phyloP scores from a whole-genome alignment of 2,888 invertebrate genomes.

The Colletes collaris region DNA sequence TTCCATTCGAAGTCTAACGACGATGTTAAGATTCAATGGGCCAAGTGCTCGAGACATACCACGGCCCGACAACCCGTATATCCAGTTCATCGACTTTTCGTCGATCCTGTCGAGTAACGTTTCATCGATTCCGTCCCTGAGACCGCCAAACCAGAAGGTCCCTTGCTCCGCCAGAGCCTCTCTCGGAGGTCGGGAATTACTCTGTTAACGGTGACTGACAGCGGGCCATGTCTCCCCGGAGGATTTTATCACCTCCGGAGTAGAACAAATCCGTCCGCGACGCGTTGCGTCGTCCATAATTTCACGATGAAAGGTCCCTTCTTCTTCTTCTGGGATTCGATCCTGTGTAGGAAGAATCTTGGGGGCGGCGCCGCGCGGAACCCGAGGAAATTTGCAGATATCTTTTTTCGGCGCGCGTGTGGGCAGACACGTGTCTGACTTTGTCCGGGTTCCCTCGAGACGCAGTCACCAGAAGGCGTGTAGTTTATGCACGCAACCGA shows the following conservation, averaged over 20 bases:
- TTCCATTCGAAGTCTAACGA: slow-evolving; percentile 35
- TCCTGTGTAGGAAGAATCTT: slow-evolving; percentile 34
- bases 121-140: slow-evolving; percentile 48
- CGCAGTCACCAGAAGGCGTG: slow-evolving; percentile 14
- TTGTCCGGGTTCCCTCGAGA: slow-evolving; percentile 23
- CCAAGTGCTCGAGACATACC: slow-evolving; percentile 40
- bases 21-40: slow-evolving; percentile 59
- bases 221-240: slow-evolving; percentile 35
- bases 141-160: slow-evolving; percentile 33
- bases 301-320: slow-evolving; percentile 17
- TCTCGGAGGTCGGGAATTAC: slow-evolving; percentile 17
- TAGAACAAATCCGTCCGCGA: slow-evolving; percentile 36
- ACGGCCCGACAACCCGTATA: slow-evolving; percentile 18
- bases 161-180: not conserved
- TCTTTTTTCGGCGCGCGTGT: slow-evolving; percentile 59
- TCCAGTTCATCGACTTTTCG: slow-evolving; percentile 51
- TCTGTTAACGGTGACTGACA: slow-evolving; percentile 19
- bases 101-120: slow-evolving; percentile 22
- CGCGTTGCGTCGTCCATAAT: slow-evolving; percentile 20
- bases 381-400: slow-evolving; percentile 52
- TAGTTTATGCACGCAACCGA: slow-evolving; percentile 33
- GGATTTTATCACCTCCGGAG: slow-evolving; percentile 23
- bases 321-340: not conserved
- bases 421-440: slow-evolving; percentile 63
- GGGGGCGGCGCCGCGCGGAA: slow-evolving; percentile 33